These are phyloP conservation scores for Drosophila limbata DNA, from an alignment of 2,888 invertebrate genomes.

Conservation along the genomic window DNA sequence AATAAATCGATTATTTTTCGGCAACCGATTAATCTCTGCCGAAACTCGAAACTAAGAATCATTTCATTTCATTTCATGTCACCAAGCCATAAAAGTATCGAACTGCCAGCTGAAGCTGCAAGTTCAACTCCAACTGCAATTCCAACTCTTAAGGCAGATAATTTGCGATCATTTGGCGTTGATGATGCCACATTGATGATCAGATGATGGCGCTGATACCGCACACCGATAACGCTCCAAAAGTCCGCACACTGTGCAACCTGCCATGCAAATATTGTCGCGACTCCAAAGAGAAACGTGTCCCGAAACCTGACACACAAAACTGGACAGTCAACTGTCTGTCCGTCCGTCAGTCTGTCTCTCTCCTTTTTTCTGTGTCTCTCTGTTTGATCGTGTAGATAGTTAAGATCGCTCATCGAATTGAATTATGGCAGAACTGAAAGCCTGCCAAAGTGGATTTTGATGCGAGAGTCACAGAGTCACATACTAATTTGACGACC, in stretches of 20 bases:
- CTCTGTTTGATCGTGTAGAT: conserved; percentile 74
- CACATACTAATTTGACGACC: conserved; percentile 68
- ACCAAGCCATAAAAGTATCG: conserved; percentile 70
- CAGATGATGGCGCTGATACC: conserved; percentile 78
- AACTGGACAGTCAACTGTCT: conserved; percentile 6
- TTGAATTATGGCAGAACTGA: conserved; percentile 81
- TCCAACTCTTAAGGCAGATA: conserved; percentile 67
- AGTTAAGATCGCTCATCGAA: conserved; percentile 79
- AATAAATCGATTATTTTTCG: neutral
- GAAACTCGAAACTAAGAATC: conserved; percentile 67
- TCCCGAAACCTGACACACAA: conserved; percentile 12
- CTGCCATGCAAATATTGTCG: conserved; percentile 48
- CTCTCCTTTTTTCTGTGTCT: conserved; percentile 17
- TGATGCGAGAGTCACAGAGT: conserved; percentile 25
- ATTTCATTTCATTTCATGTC: too few relatives aligned
- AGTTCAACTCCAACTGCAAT: conserved; percentile 15
- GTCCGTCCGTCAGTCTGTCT: neutral
- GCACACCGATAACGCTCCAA: conserved; percentile 62
- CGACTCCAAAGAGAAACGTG: conserved; percentile 9
- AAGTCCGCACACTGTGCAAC: conserved; percentile 21
- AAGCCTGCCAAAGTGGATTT: conserved; percentile 74
- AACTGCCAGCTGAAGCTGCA: neutral
- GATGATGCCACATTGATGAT: conserved; percentile 79
- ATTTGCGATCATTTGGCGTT: conserved; percentile 80
- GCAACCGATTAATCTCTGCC: conserved; percentile 67